Conservation (phyloP, 2,888 invertebrate species). For the Ormyrus rosae region DNA sequence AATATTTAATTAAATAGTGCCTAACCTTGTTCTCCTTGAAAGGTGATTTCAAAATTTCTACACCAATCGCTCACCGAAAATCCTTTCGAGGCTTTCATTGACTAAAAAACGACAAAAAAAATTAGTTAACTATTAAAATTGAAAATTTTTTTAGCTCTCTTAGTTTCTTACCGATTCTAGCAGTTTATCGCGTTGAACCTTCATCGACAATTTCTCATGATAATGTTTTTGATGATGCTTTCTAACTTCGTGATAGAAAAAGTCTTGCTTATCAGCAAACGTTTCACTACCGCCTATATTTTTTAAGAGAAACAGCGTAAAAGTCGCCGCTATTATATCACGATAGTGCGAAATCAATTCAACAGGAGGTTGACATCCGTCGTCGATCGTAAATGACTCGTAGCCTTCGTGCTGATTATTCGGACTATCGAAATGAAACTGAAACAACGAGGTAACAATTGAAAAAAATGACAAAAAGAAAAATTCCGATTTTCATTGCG, state of each 20-base stretch:
- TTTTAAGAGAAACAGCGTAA: constrained; percentile 92
- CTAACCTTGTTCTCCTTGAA: constrained; percentile 94
- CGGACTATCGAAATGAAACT: constrained; percentile 82
- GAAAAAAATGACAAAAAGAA: constrained; percentile 58
- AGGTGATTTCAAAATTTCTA: constrained; percentile 93
- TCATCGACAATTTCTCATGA: constrained; percentile 90
- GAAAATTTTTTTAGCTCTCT: background rate
- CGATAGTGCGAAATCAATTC: constrained; percentile 89
- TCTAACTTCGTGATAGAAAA: constrained; percentile 85
- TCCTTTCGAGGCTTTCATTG: constrained; percentile 90
- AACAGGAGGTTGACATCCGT: constrained; percentile 92
- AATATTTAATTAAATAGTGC: constrained; percentile 15
- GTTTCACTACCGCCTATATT: constrained; percentile 97
- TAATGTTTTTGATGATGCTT: constrained; percentile 91
- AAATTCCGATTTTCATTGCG: constrained; percentile 33
- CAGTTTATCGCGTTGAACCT: constrained; percentile 88
- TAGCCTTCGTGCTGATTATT: constrained; percentile 78
- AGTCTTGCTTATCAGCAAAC: constrained; percentile 87
- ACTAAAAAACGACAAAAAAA: constrained; percentile 74
- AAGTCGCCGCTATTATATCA: constrained; percentile 94
- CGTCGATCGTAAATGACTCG: constrained; percentile 88
- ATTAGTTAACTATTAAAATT: background rate
- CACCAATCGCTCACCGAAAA: constrained; percentile 96
- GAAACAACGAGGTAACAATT: constrained; percentile 60
- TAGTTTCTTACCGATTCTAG: constrained; percentile 81